Evolutionary conservation across 2,797 vertebrate genomes (phyloP).

Genomic region (Ambastaia sidthimunki): DNA sequence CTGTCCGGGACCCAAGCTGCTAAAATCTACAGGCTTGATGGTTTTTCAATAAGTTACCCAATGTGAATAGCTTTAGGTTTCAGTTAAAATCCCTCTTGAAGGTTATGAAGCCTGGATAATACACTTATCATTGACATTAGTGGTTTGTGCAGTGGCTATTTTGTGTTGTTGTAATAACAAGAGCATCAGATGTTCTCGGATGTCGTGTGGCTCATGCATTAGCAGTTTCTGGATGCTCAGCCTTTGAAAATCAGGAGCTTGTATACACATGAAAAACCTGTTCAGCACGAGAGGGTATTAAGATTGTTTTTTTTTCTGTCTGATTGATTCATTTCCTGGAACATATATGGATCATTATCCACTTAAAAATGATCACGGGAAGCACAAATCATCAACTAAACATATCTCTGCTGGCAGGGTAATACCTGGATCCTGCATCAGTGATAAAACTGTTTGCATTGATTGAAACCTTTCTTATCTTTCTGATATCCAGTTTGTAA

Average conservation of each 20-base stretch:
- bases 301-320: conserved; percentile 15
- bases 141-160: neutral
- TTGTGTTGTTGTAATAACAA: neutral
- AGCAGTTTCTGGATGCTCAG: neutral
- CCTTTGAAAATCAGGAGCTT: conserved; percentile 17
- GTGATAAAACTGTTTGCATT: conserved; percentile 2
- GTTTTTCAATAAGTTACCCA: too few species aligned
- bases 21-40: too few species aligned
- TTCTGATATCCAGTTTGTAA: conserved; percentile 17
- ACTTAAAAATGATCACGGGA: neutral
- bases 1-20: too few species aligned
- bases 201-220: conserved; percentile 1
- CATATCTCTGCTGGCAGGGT: neutral
- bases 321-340: neutral
- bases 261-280: conserved; percentile 4
- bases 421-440: conserved; percentile 4
- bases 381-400: conserved; percentile 3
- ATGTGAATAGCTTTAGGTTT: too few species aligned
- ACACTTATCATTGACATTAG: neutral
- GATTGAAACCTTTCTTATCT: neutral
- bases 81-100: too few species aligned
- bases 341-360: conserved; percentile 16
- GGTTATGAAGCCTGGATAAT: too few species aligned
- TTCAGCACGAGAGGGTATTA: neutral
- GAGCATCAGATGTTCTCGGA: conserved; percentile 4